Evolutionary conservation across 2,888 invertebrate genomes (phyloP), one percentile per base, ranked within the genome.

Genomic region (Magallana nippona): DNA sequence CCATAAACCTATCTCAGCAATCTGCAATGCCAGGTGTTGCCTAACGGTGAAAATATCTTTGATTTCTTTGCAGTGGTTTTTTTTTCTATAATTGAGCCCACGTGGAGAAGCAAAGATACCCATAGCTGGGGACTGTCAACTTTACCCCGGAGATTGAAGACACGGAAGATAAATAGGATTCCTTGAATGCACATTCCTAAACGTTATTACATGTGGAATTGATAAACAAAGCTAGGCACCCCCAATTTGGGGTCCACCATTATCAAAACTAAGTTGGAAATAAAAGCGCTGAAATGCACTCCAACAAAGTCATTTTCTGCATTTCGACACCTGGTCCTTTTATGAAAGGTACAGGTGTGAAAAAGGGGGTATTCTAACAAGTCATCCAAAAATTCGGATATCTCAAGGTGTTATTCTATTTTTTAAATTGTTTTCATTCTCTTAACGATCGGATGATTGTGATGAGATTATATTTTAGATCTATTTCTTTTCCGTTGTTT

Each of bases 241-340:
- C 15, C 71, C 22, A 71, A 27, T 32, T 71, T 22, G 71, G 27
- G 71, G 15, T 32, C 71, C 71, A 71, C 71, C 71, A 71, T 71
- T 71, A 71, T 71, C 71, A 71, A 27, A 71, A 71, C 71, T 71
- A 27, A 71, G 71, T 22, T 71, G 71, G 71, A 71, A 71, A 71
- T 71, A 22, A 71, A 71, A 32, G 71, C 71, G 71, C 27, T 71
- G 13, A 71, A 71, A 71, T 71, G 71, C 71, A 71, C 71, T 71
- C 27, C 71, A 71, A 71, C 71, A 71, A 71, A 22, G 71, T 27
- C 27, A 71, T 22, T 71, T 71, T 71, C 27, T 71, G 71, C 71
- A 71, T 71, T 71, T 71, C 71, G 32, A 71, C 71, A 71, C 71
- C 71, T 71, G 71, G 71, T 44, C 22, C 71, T 71, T 32, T 71